phyloP scores from a whole-genome alignment of 1,140 invertebrate genomes.

The Steinernema feltiae region DNA sequence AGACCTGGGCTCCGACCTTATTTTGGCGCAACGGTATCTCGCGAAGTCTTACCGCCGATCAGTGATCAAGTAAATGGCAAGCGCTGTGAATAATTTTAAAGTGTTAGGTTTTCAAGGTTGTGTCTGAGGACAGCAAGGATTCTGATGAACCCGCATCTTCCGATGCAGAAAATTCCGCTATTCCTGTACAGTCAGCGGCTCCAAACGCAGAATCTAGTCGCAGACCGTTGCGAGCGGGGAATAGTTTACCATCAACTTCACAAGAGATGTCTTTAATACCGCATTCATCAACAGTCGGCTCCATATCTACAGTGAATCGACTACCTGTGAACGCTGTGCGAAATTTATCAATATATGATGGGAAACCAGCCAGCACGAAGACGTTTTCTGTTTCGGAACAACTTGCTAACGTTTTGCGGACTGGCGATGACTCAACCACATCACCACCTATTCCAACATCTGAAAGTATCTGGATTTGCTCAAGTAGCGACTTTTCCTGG shows the following conservation, averaged over 20 bases:
- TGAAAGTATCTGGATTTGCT: background rate
- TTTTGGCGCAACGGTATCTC: constrained; percentile 22
- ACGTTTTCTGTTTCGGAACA: background rate
- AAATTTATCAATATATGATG: background rate
- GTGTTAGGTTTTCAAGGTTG: constrained; percentile 3
- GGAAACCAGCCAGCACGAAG: background rate
- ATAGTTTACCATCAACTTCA: background rate
- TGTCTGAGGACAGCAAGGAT: constrained; percentile 20
- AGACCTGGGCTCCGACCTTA: constrained; percentile 35
- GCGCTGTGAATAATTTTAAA: constrained; percentile 1
- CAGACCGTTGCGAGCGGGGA: background rate
- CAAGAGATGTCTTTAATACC: background rate
- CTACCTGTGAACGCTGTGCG: background rate
- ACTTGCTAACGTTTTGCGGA: background rate
- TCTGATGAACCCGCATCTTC: constrained; percentile 14
- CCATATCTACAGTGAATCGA: background rate
- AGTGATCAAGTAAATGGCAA: constrained; percentile 26
- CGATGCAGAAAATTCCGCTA: constrained; percentile 7
- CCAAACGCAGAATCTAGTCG: background rate
- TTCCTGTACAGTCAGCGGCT: background rate
- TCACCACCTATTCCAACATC: background rate
- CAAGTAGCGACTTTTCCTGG: background rate
- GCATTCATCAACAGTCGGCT: constrained; percentile 18
- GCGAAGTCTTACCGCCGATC: constrained; percentile 29
- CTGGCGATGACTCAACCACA: background rate